These are phyloP conservation scores for Galerucella calmariensis DNA, from an alignment of 2,888 invertebrate species.

Conservation along the genomic window DNA sequence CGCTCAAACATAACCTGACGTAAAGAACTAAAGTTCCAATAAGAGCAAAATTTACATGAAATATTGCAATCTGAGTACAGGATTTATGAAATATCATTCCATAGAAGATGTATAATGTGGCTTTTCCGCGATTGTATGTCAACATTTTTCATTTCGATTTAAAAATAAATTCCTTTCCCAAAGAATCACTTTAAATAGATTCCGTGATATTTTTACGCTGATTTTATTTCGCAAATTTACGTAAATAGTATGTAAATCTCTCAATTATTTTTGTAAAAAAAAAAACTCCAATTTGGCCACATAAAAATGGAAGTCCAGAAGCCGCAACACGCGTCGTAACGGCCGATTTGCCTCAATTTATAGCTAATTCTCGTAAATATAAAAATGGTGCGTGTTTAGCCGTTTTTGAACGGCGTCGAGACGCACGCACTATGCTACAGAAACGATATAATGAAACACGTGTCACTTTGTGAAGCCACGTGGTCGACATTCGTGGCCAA, in stretches of 20 bases:
- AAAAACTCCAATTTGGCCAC: conserved; percentile 39
- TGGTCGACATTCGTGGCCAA: conserved; percentile 61
- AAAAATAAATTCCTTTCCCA: too few species aligned
- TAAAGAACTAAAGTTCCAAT: too few species aligned
- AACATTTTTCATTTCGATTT: too few species aligned
- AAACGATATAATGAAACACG: conserved; percentile 59
- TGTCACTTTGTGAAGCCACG: conserved; percentile 61
- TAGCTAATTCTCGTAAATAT: conserved; percentile 65
- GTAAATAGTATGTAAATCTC: conserved; percentile 42
- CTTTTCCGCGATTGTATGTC: too few species aligned
- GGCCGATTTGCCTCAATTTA: conserved; percentile 64
- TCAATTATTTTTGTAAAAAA: conserved; percentile 38
- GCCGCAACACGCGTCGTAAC: conserved; percentile 63
- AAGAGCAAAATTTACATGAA: too few species aligned
- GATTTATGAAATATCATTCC: too few species aligned
- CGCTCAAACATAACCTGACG: too few species aligned
- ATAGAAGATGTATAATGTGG: too few species aligned
- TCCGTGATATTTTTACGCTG: too few species aligned
- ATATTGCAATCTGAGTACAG: too few species aligned
- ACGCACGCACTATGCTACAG: conserved; percentile 58
- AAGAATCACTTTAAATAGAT: too few species aligned
- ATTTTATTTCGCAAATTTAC: neutral
- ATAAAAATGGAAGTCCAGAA: conserved; percentile 46
- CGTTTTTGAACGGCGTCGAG: conserved; percentile 57
- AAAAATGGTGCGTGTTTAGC: conserved; percentile 56